Conservation (phyloP, 1,140 invertebrate genomes). For the Zophobas morio region DNA sequence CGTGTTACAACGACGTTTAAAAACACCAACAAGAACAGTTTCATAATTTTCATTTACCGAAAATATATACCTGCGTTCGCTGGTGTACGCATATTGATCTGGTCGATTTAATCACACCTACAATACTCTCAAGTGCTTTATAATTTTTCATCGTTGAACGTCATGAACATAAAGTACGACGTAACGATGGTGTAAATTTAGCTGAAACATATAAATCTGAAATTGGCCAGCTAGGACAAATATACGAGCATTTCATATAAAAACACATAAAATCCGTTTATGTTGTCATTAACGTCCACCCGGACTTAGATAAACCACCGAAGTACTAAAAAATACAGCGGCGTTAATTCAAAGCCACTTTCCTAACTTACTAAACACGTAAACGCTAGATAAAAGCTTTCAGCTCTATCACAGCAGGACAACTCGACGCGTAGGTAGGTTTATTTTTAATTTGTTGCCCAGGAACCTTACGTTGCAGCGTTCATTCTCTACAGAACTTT, state of each 20-base stretch:
- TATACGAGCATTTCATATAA: constrained; percentile 53
- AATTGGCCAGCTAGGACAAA: constrained; percentile 51
- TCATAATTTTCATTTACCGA: too few species aligned
- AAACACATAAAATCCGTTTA: constrained; percentile 54
- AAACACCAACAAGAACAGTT: too few species aligned
- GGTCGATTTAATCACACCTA: not conserved
- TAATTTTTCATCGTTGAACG: constrained; percentile 10
- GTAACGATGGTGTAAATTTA: constrained; percentile 39
- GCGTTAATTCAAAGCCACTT: constrained; percentile 53
- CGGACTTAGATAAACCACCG: constrained; percentile 51
- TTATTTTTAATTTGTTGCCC: constrained; percentile 34
- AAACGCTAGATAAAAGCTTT: constrained; percentile 45
- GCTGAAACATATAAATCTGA: constrained; percentile 46
- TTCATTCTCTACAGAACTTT: not conserved
- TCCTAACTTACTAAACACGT: constrained; percentile 53
- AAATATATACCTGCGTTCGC: too few species aligned
- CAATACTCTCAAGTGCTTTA: not conserved
- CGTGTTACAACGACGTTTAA: too few species aligned
- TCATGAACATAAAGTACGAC: constrained; percentile 18
- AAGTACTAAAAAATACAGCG: constrained; percentile 53
- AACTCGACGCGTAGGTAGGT: constrained; percentile 29
- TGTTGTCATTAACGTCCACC: constrained; percentile 50
- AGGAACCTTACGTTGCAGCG: constrained; percentile 7
- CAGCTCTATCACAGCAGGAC: constrained; percentile 34
- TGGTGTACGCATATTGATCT: constrained; percentile 1